Evolutionary conservation across 2,888 invertebrate species (phyloP).

Genomic region (Helleia helle): DNA sequence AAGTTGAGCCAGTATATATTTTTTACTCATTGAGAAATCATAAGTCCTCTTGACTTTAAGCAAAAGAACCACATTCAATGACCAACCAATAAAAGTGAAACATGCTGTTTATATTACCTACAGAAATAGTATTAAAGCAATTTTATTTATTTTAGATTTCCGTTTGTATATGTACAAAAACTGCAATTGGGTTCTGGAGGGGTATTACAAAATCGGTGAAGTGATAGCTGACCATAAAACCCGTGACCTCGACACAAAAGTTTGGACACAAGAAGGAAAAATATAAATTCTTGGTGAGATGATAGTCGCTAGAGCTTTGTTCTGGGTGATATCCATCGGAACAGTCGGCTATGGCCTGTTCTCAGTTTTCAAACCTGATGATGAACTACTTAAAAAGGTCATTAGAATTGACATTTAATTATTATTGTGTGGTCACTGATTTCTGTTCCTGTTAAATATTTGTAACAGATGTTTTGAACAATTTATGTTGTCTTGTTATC

Average conservation of each 20-base stretch:
- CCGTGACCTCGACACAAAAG: conserved; percentile 69
- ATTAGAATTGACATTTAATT: conserved; percentile 29
- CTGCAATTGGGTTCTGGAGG: conserved; percentile 77
- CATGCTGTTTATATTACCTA: too few relatives aligned
- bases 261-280: conserved; percentile 73
- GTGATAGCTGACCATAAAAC: conserved; percentile 63
- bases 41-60: too few relatives aligned
- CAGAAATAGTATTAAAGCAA: too few relatives aligned
- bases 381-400: conserved; percentile 71
- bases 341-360: conserved; percentile 76
- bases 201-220: conserved; percentile 82
- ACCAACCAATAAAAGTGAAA: neutral
- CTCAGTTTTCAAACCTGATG: conserved; percentile 68
- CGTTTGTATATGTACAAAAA: conserved; percentile 79
- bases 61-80: too few relatives aligned
- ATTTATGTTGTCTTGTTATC: too few relatives aligned
- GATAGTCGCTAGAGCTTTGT: conserved; percentile 60
- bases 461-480: too few relatives aligned
- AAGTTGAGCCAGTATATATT: too few relatives aligned
- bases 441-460: conserved; percentile 12
- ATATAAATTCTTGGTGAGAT: conserved; percentile 58
- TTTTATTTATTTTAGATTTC: conserved; percentile 72
- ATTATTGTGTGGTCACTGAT: conserved; percentile 27
- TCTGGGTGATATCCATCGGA: conserved; percentile 76
- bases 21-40: too few relatives aligned